Base-by-base conservation (phyloP, 2,888 invertebrate genomes). In the Caenorhabditis imperialis region DNA sequence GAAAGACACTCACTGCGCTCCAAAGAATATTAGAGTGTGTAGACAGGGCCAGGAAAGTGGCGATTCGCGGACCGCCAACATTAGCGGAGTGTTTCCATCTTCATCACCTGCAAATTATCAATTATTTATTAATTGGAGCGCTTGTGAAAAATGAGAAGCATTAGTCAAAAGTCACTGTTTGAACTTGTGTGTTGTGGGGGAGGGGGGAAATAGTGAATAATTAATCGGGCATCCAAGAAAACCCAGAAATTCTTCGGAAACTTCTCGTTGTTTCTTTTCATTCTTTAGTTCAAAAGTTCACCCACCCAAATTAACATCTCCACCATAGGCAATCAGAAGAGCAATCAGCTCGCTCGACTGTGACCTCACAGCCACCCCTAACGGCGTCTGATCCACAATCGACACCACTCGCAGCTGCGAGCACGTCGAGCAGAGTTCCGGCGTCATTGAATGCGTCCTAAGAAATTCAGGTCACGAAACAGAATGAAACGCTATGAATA, bases 41-140 rank as follows among this genome's bases (percentile, higher is more conserved):
- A 87, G 79, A 63, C 85, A 85, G 23, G 91, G 90, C 90, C 90
- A 90, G 47, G 90, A 90, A 54, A 91, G 89, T 67, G 90, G 90
- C n/a, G 90, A 89, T 80, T 90, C 90, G 63, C 90, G 89, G 42
- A 91, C 90, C 25, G 91, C 91, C 55, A 92, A 85, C 85, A 92
- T 91, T 20, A 92, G 88, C 1, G 92, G 91, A 16, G 91, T 91
- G 84, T 91, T 91, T 20, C 91, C 91, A 71, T 90, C 89, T 22
- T 88, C 86, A 84, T 92, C 91, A 85, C 78, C 81, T 80, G 40
- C 25, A 55, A 14, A 48, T 57, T 35, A 57, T 69, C 44, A 75
- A 44, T 73, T 40, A 72, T 65, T 61, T 44, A 60, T 40, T 40
- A 57, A 55, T 44, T 40, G 50, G 37, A 22, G 14, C 20, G 20